Evolutionary conservation across 2,113 vertebrate species (phyloP).

Genomic region (Aramus guarauna): DNA sequence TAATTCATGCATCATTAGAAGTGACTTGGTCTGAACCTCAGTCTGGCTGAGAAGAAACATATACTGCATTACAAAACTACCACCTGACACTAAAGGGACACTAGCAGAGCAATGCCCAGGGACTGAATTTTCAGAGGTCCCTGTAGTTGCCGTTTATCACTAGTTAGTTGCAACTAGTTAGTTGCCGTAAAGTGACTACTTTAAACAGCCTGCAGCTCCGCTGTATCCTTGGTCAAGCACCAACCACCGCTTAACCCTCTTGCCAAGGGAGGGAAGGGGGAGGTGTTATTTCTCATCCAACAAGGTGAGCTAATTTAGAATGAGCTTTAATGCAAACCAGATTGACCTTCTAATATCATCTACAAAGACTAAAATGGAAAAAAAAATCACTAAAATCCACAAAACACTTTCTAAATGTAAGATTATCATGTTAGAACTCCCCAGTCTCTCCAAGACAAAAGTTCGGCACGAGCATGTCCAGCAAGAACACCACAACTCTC

Average conservation of each 20-base stretch:
- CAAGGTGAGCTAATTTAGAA: neutral
- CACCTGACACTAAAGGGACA: too few species aligned
- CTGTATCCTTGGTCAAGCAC: neutral
- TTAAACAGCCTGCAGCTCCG: neutral
- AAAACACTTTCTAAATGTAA: neutral
- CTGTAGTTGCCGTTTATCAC: neutral
- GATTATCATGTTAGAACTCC: rapidly evolving
- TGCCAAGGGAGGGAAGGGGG: rapidly evolving
- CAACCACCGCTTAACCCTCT: neutral
- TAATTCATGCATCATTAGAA: neutral
- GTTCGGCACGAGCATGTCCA: rapidly evolving
- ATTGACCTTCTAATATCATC: rapidly evolving
- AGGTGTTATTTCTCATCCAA: neutral
- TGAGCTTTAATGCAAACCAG: neutral
- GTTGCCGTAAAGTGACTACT: too few species aligned
- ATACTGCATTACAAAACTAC: rapidly evolving
- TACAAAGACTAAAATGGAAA: neutral
- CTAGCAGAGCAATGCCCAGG: rapidly evolving
- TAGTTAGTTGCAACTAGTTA: too few species aligned
- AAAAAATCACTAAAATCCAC: neutral
- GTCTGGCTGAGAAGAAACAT: neutral
- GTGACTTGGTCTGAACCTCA: neutral
- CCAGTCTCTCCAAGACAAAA: neutral
- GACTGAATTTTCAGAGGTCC: neutral
- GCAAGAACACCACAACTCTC: neutral